A percentile compares a stretch with the other conserved stretches of the same genome.
phyloP scores from a whole-genome alignment of 2,113 vertebrate species.

The Triplophysa rosa region DNA sequence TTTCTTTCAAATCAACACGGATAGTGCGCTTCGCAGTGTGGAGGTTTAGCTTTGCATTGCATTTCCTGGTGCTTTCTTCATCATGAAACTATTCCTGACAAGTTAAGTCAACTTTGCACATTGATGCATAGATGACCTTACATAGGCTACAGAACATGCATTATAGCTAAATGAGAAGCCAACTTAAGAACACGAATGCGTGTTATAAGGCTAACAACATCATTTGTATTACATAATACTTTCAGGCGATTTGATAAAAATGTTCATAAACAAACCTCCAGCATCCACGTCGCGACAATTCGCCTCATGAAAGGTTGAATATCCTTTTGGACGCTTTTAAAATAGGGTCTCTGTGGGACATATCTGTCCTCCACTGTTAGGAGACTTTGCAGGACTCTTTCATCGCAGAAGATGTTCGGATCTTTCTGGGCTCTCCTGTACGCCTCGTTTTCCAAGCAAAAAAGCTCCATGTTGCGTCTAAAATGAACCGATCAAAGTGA shows the following conservation, averaged over 20 bases:
- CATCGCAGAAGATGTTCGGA: conserved; percentile 84
- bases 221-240: conserved; percentile 7
- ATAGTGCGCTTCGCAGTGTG: neutral
- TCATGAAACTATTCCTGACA: neutral
- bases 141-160: too few relatives aligned
- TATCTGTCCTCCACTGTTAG: conserved; percentile 89
- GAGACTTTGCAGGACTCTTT: conserved; percentile 88
- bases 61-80: conserved; percentile 18
- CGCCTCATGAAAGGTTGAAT: conserved; percentile 92
- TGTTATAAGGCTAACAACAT: conserved; percentile 44
- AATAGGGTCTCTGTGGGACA: conserved; percentile 88
- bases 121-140: neutral
- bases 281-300: conserved; percentile 95
- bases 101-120: neutral
- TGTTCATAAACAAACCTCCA: conserved; percentile 83
- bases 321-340: conserved; percentile 91
- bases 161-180: too few relatives aligned
- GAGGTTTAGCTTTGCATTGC: neutral
- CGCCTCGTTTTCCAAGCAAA: conserved; percentile 86
- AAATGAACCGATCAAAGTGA: conserved; percentile 59
- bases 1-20: neutral
- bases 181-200: neutral
- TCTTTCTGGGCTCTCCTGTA: conserved; percentile 83
- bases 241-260: neutral
- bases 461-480: conserved; percentile 82